A percentile compares a stretch with the other conserved stretches of the same genome.
phyloP scores from a whole-genome alignment of 2,113 vertebrate genomes.

The Paraplagusia blochii region DNA sequence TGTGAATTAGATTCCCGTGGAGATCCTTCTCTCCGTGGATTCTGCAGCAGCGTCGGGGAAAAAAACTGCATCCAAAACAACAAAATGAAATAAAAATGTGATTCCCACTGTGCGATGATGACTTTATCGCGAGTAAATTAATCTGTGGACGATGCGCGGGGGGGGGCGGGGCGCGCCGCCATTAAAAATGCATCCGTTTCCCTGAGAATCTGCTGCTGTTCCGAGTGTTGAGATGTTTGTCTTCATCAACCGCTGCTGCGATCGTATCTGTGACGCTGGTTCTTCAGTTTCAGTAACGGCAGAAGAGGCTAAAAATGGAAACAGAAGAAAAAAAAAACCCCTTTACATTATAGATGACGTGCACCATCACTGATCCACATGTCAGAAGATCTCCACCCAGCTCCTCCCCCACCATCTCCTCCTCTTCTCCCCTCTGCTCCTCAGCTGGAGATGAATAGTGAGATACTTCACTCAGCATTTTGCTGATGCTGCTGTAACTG shows the following conservation, averaged over 20 bases:
- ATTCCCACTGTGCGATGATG: neutral
- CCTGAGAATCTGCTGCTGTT: neutral
- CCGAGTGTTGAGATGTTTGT: neutral
- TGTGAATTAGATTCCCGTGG: constrained; percentile 60
- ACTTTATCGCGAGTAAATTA: constrained; percentile 29
- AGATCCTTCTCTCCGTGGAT: constrained; percentile 28
- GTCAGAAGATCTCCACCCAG: neutral
- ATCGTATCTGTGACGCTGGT: constrained; percentile 6
- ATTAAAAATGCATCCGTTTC: constrained; percentile 36
- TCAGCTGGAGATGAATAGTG: constrained; percentile 37
- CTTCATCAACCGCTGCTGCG: neutral
- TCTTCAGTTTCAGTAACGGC: constrained; percentile 30
- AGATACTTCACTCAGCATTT: constrained; percentile 21
- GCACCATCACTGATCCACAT: too few species aligned
- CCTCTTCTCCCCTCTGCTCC: constrained; percentile 13
- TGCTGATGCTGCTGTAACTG: constrained; percentile 14
- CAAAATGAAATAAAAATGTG: neutral
- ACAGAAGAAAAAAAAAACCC: too few species aligned
- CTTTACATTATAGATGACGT: constrained; percentile 56
- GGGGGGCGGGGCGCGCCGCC: constrained; percentile 23
- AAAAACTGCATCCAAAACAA: constrained; percentile 25
- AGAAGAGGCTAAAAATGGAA: constrained; percentile 19
- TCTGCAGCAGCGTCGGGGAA: constrained; percentile 10
- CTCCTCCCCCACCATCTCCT: neutral
- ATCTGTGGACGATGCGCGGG: constrained; percentile 18